Evolutionary conservation across 2,888 invertebrate genomes (phyloP).

Genomic region (Trachelus stipa): DNA sequence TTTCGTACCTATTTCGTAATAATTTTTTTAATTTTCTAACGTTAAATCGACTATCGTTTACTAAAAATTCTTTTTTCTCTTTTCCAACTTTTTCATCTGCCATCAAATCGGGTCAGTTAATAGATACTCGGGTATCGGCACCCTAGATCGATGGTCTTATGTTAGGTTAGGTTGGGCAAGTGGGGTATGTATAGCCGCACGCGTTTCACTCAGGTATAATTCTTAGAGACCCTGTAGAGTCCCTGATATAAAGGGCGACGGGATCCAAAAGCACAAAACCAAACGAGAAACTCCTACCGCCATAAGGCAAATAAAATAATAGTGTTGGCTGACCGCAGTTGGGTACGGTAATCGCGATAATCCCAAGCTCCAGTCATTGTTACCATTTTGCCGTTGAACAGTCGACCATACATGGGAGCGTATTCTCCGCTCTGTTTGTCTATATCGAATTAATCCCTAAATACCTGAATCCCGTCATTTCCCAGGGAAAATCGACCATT

Average conservation of each 20-base stretch:
- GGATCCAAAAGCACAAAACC: slow-evolving; percentile 13
- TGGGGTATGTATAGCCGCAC: neutral
- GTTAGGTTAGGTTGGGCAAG: neutral
- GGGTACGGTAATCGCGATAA: slow-evolving; percentile 34
- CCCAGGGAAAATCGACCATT: slow-evolving; percentile 10
- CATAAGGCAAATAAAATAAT: slow-evolving; percentile 37
- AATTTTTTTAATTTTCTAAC: neutral
- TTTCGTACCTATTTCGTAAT: slow-evolving; percentile 7
- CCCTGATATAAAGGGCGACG: slow-evolving; percentile 5
- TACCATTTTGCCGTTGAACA: slow-evolving; percentile 30
- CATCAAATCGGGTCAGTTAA: neutral
- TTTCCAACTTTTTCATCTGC: neutral
- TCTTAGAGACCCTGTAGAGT: slow-evolving; percentile 12
- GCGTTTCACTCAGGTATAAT: neutral
- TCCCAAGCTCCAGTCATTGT: slow-evolving; percentile 35
- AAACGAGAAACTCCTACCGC: slow-evolving; percentile 26
- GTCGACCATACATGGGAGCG: neutral
- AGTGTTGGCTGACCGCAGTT: slow-evolving; percentile 25
- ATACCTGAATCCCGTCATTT: slow-evolving; percentile 29
- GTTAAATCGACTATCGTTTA: neutral
- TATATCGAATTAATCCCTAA: slow-evolving; percentile 28
- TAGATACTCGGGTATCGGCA: neutral
- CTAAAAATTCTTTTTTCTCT: too few relatives aligned
- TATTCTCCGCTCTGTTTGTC: slow-evolving; percentile 6
- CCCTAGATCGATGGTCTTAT: neutral